Evolutionary conservation across 2,888 invertebrate genomes (phyloP).

Genomic region (Drosophila cognata): DNA sequence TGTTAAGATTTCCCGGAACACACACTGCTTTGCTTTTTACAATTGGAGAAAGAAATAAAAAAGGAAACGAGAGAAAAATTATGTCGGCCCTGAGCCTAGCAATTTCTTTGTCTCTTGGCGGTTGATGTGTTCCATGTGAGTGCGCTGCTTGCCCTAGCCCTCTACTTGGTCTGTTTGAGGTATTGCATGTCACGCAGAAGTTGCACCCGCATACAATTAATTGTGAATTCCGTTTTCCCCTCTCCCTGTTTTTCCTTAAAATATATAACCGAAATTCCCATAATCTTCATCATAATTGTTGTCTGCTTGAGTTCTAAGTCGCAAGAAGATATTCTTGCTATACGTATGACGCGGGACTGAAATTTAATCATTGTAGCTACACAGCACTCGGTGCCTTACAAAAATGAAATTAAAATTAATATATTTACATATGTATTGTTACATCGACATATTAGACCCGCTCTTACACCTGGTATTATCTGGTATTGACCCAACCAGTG

Average conservation of each 20-base stretch:
- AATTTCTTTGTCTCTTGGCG: constrained; percentile 45
- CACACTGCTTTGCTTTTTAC: constrained; percentile 31
- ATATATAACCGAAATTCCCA: not conserved
- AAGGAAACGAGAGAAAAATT: constrained; percentile 20
- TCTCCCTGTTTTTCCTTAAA: not conserved
- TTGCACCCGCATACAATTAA: constrained; percentile 57
- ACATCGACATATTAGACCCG: not conserved
- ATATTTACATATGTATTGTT: not conserved
- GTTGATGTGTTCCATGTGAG: constrained; percentile 18
- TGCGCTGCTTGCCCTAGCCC: constrained; percentile 28
- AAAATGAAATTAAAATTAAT: not conserved
- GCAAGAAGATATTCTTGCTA: constrained; percentile 18
- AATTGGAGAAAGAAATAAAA: constrained; percentile 29
- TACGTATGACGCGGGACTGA: constrained; percentile 9
- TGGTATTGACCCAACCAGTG: not conserved
- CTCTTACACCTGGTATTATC: not conserved
- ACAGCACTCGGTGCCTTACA: not conserved
- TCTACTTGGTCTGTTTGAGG: constrained; percentile 12
- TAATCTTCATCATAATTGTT: constrained; percentile 17
- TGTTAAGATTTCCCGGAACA: constrained; percentile 46
- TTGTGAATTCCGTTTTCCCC: constrained; percentile 34
- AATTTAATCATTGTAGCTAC: constrained; percentile 30
- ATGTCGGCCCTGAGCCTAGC: constrained; percentile 12
- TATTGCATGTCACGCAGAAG: constrained; percentile 31
- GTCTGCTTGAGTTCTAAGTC: constrained; percentile 33